Evolutionary conservation across 2,888 invertebrate genomes (phyloP), one percentile per base, ranked within the genome.

Genomic region (Petrolisthes cinctipes): DNA sequence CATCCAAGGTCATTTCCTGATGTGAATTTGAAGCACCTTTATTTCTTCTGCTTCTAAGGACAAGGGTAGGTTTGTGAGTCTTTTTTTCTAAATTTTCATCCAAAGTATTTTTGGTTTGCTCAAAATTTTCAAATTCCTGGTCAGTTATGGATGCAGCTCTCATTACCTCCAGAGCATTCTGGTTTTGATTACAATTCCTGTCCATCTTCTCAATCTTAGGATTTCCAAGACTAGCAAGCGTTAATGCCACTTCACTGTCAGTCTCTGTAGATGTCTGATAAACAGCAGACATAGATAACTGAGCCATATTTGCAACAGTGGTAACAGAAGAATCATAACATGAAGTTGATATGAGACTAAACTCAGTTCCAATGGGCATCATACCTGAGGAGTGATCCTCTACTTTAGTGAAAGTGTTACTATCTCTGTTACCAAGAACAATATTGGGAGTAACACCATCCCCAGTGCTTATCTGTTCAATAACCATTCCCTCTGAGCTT

Each of bases 201-300:
- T 88, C 82, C 14, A 90, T 73, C 71, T 85, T 90, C 71, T 90
- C 90, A 85, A 85, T 86, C 66, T 90, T 90, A 4, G 89, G 89
- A 68, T 85, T 89, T 5, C 90, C 90, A 4, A 90, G 83, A 76
- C 90, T 90, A 54, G 90, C 90, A 54, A 90, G 86, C 56, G 90
- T 90, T 61, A 90, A 79, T 51, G 90, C 90, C 4, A 90, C 90
- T 84, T 90, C 90, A 79, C 90, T 90, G 76, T 90, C 90, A 68
- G 90, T 90, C 51, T 89, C 90, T 9, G 90, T 82, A 56, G 86
- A 83, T 17, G 84, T 66, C 3, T 88, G 87, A 66, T 88, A 88
- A 17, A 84, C 84, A 37, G 85, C 81, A n/a, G 85, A 86, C 76
- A 83, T 88, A 57, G 87, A 88, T 11, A 88, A 81, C 11, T 83